Base-by-base conservation (phyloP, 2,888 invertebrate species). In the Eulithis prunata region DNA sequence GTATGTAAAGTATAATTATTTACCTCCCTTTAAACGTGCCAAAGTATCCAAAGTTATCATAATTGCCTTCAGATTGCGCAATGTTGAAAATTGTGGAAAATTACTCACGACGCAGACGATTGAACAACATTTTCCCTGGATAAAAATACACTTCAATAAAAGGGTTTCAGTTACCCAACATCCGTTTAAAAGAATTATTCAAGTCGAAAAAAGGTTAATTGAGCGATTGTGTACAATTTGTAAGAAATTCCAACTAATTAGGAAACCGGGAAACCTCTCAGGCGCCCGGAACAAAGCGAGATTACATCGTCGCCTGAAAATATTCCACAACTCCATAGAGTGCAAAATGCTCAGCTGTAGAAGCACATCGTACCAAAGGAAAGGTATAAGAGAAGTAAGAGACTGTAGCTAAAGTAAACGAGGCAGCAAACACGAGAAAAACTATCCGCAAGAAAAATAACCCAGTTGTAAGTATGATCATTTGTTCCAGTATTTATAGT, bases 211-310 rank as follows among this genome's bases (percentile, higher is more conserved):
- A 76, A 49, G 69, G 62, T 58, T 73, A 73, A 78, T 78, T 72
- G 73, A 65, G 56, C 71, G 72, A 73, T 76, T 73, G 70, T 71
- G 69, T 71, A 62, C 62, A 74, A 74, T 75, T 73, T 70, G 47
- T 60, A 28, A 68, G 68, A 69, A 76, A 71, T 75, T 70, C 69
- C 71, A 62, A 71, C 71, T 73, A 78, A 80, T 80, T 78, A 76
- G 66, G 69, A 69, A 70, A 70, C 75, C 68, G 71, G 60, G 75
- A 71, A 71, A 70, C 73, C 71, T 70, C 70, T 78, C 71, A 73
- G 69, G 64, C 45, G 68, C 71, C 10, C 71, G 73, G 74, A 72
- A 77, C 72, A 75, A 74, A 75, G 73, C 68, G 64, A 69, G 64
- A 77, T 74, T 76, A 78, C 70, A 75, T 73, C 73, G 68, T 69